phyloP scores from a whole-genome alignment of 1,140 invertebrate species.

The Linepithema humile region DNA sequence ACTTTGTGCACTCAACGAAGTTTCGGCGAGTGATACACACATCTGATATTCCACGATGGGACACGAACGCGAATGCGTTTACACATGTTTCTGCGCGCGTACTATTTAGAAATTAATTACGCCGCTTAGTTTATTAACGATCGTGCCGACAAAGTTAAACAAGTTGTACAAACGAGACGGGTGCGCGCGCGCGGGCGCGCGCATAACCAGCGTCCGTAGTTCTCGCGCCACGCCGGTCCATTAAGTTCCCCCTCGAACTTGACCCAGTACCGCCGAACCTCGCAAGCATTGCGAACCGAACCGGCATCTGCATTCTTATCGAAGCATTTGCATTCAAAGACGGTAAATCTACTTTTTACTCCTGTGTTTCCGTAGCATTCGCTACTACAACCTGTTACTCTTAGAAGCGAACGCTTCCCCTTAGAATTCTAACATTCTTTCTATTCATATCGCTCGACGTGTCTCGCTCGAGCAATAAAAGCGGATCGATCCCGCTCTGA shows the following conservation, averaged over 20 bases:
- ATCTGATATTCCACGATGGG: not conserved
- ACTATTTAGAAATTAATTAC: constrained; percentile 49
- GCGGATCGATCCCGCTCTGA: not conserved
- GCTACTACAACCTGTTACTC: constrained; percentile 61
- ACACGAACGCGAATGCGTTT: not conserved
- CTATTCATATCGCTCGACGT: constrained; percentile 17
- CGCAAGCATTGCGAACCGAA: constrained; percentile 12
- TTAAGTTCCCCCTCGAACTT: constrained; percentile 44
- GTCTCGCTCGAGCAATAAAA: not conserved
- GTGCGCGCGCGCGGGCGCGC: not conserved
- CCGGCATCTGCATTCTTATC: constrained; percentile 54
- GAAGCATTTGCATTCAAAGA: constrained; percentile 50
- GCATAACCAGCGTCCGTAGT: not conserved
- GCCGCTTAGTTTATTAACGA: constrained; percentile 31
- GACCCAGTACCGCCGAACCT: constrained; percentile 30
- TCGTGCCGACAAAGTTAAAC: constrained; percentile 29
- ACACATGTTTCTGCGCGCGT: constrained; percentile 1
- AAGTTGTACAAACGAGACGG: constrained; percentile 26
- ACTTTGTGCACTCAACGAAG: not conserved
- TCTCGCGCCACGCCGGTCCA: constrained; percentile 13
- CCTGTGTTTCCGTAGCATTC: constrained; percentile 41
- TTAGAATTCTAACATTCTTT: constrained; percentile 19
- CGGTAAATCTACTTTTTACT: constrained; percentile 57
- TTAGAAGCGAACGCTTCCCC: constrained; percentile 58
- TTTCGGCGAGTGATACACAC: constrained; percentile 13